Base-by-base conservation (phyloP, 1,140 invertebrate species). In the Bombus pascuorum region DNA sequence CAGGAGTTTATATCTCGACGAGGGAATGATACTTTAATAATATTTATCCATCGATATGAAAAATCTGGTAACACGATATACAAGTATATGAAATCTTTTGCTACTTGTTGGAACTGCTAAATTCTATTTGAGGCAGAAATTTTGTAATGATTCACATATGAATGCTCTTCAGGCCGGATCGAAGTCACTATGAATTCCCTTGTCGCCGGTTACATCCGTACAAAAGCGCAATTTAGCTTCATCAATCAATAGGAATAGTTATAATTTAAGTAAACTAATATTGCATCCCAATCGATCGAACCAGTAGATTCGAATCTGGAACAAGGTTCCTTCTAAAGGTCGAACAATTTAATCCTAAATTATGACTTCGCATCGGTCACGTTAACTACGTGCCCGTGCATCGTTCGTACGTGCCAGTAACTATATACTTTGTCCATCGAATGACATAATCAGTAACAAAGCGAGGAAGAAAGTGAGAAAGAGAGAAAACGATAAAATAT, bases 191-290 rank as follows among this genome's bases (percentile, higher is more conserved):
- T 22, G 44, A 84, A 76, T 83, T 83, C 62, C 2, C 34, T 6
- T 15, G 13, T 6, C 34, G 13, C 22, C 3, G 5, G 10, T 5
- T 42, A 22, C n/a, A 28, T 3, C 57, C 53, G 32, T n/a, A 34
- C 28, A 37, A 39, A 34, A 22, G 28, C 32, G 44, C 74, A 74
- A 76, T 68, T 37, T 34, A 66, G 57, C 39, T 39, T 34, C 65
- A 39, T 44, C 37, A 53, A 47, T 78, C 81, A 59, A 59, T n/a
- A 28, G n/a, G 62, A 34, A 34, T 34, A n/a, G 37, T 84, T 78
- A 71, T 59, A 84, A 71, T 84, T 83, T 83, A 84, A 84, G 47
- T 70, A 71, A 75, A 47, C 37, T 59, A 57, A 57, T 66, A 47
- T 78, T 78, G 37, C 37, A 83, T 78, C 22, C n/a, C 37, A 70